Evolutionary conservation across 1,140 invertebrate species (phyloP).

Genomic region (Pseudomyrmex dendroicus): DNA sequence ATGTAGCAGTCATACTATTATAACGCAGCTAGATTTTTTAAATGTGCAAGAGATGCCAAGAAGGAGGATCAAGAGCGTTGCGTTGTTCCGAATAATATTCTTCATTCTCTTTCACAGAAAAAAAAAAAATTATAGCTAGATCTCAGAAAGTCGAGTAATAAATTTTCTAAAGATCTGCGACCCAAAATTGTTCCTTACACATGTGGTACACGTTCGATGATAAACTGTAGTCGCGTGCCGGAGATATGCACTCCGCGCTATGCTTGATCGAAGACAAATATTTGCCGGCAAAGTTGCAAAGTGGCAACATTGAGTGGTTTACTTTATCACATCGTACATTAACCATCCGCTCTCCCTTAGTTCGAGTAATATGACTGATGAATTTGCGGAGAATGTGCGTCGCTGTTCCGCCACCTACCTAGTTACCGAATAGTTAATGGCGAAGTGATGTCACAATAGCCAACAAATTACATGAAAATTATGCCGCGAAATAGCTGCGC

Average conservation of each 20-base stretch:
- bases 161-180: background rate
- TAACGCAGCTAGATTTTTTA: background rate
- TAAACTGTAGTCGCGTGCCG: background rate
- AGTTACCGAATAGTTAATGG: conserved; percentile 6
- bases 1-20: background rate
- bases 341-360: background rate
- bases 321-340: conserved; percentile 29
- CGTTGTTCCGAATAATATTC: background rate
- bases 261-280: conserved; percentile 41
- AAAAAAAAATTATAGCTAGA: background rate
- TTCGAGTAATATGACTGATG: background rate
- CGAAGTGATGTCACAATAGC: background rate
- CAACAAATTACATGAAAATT: conserved; percentile 26
- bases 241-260: conserved; percentile 21
- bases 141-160: background rate
- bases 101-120: background rate
- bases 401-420: too few relatives aligned
- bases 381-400: conserved; percentile 4
- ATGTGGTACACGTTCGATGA: background rate
- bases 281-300: conserved; percentile 34
- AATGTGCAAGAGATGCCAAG: background rate
- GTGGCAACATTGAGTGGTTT: background rate
- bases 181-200: background rate
- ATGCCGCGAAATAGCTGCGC: background rate
- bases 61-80: too few relatives aligned